phyloP scores from a whole-genome alignment of 1,140 invertebrate genomes.

The Geopemphigus sp. region DNA sequence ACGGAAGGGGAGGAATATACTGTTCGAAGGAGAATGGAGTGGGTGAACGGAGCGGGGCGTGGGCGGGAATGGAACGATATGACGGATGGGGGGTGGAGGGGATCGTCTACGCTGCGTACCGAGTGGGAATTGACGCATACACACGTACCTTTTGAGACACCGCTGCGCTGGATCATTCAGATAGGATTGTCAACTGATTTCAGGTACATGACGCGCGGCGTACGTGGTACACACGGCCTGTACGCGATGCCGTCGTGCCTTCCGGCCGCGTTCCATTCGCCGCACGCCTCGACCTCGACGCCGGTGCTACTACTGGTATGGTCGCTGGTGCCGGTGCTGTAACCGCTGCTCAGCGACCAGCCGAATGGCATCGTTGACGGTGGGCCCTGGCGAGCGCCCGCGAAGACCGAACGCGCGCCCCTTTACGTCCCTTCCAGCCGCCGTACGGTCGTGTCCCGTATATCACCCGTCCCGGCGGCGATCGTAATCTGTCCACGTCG shows the following conservation, averaged over 20 bases:
- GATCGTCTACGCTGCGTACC: not conserved
- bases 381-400: not conserved
- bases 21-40: not conserved
- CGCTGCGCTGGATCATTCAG: slow-evolving; percentile 46
- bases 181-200: slow-evolving; percentile 49
- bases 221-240: slow-evolving; percentile 41
- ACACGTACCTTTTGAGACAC: slow-evolving; percentile 35
- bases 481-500: too few species aligned
- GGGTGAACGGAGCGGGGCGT: not conserved
- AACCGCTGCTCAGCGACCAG: slow-evolving; percentile 7
- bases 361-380: slow-evolving; percentile 40
- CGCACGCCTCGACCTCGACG: not conserved
- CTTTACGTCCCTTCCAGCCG: too few species aligned
- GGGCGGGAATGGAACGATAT: too few species aligned
- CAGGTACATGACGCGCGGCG: slow-evolving; percentile 47
- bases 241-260: slow-evolving; percentile 10
- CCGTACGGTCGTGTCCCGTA: not conserved
- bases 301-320: not conserved
- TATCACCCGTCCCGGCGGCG: not conserved
- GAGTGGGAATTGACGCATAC: too few species aligned
- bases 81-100: too few species aligned
- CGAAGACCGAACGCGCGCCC: not conserved
- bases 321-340: not conserved
- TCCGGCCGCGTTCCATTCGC: slow-evolving; percentile 29
- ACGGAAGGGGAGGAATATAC: not conserved